Evolutionary conservation across 2,888 invertebrate species (phyloP), one percentile per base, ranked within the genome.

Genomic region (Molorchus minor): DNA sequence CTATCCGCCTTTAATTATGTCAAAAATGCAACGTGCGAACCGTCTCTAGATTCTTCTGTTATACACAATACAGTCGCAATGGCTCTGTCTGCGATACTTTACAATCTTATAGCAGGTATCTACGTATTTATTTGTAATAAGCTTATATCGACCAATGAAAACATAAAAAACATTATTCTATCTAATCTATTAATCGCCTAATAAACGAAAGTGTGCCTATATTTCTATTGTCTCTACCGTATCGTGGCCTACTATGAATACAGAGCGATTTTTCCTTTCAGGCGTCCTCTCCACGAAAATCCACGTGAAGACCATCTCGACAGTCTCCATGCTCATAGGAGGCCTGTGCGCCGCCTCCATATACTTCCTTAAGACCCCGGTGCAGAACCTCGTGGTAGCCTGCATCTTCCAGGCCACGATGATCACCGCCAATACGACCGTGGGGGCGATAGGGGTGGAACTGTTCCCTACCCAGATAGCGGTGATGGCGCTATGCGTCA

Each of bases 41-140:
- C 84, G 25, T 79, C 81, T 0, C 84, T 89, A 62, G 87, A 89
- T 72, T 79, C 83, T 0, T 80, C 81, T 0, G 88, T 89, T 1
- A 90, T 90, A 73, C 80, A 85, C 69, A 86, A 86, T 44, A 86
- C 91, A 44, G 83, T 90, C 62, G 83, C 85, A 61, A 87, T 90
- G 68, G 91, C 90, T 0, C 81, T 84, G 0, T 84, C 85, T 3
- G 89, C 89, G 71, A 83, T 88, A 17, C 71, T 87, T 0, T 86
- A 88, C 72, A 90, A 89, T n/a, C n/a, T n/a, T n/a, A n/a, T n/a
- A n/a, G n/a, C n/a, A n/a, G n/a, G n/a, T n/a, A n/a, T n/a, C n/a
- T n/a, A n/a, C n/a, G n/a, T n/a, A n/a, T n/a, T n/a, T n/a, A n/a
- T n/a, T n/a, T n/a, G n/a, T n/a, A n/a, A n/a, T n/a, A n/a, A n/a